Conservation (phyloP, 2,797 vertebrate genomes). For the Tragelaphus oryx region DNA sequence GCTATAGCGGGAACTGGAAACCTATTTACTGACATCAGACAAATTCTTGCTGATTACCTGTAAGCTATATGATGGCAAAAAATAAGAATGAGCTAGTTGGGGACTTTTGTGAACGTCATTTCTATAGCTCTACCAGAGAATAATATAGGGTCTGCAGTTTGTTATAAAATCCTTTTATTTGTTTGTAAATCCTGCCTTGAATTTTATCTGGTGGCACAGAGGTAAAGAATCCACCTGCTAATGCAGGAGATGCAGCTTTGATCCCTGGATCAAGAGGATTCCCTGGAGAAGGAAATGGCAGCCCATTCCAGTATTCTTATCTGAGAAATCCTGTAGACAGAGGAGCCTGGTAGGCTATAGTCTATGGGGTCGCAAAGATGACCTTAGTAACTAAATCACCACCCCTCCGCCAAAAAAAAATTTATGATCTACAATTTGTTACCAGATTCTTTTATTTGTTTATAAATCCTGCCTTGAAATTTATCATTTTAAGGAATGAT, state of each 20-base stretch:
- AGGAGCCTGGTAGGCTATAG: neutral
- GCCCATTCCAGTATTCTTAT: neutral
- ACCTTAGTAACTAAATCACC: neutral
- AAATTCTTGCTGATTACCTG: neutral
- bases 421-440: neutral
- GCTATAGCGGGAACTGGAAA: neutral
- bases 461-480: neutral
- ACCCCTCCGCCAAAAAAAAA: neutral
- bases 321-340: neutral
- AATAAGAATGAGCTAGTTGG: neutral
- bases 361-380: neutral
- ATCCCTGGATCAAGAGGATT: neutral
- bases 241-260: neutral
- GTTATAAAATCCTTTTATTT: neutral
- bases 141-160: neutral
- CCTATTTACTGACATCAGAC: neutral
- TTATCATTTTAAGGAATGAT: neutral
- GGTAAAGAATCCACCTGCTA: neutral
- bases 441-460: neutral
- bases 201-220: neutral
- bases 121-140: neutral
- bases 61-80: neutral
- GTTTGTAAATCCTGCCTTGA: neutral
- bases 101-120: neutral
- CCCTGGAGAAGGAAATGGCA: neutral